Evolutionary conservation across 1,140 invertebrate species (phyloP).

Genomic region (Dreissena polymorpha): DNA sequence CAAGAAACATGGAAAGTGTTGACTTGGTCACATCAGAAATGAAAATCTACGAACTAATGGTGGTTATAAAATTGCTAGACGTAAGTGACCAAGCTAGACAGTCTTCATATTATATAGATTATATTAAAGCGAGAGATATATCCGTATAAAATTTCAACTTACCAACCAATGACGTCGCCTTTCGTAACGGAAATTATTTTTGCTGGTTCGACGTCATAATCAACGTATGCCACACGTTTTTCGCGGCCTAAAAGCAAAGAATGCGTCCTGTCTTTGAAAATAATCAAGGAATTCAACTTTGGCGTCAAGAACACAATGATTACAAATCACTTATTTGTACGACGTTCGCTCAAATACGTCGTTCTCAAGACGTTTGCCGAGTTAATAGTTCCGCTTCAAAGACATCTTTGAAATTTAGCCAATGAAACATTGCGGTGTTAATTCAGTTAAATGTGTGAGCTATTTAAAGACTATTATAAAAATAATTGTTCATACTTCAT

Average conservation of each 20-base stretch:
- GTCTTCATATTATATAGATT: too few relatives aligned
- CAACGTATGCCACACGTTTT: neutral
- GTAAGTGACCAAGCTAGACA: too few relatives aligned
- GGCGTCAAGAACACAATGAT: neutral
- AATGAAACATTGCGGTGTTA: neutral
- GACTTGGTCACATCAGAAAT: too few relatives aligned
- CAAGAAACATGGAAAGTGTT: too few relatives aligned
- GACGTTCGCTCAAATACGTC: neutral
- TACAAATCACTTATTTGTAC: too few relatives aligned
- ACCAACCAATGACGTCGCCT: conserved; percentile 52
- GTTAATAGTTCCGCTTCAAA: neutral
- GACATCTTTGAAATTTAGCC: neutral
- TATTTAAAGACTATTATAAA: too few relatives aligned
- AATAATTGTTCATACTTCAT: too few relatives aligned
- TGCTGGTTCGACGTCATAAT: conserved; percentile 14
- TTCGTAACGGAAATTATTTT: conserved; percentile 7
- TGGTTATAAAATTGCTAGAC: too few relatives aligned
- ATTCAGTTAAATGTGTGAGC: too few relatives aligned
- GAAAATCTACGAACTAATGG: too few relatives aligned
- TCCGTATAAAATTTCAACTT: neutral
- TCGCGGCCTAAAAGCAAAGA: conserved; percentile 24
- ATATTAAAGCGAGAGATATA: too few relatives aligned
- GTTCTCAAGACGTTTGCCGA: neutral
- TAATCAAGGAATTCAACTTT: too few relatives aligned
- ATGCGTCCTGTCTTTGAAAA: neutral